These are phyloP conservation scores for Poeciliopsis paucimaculata DNA, from an alignment of 2,797 vertebrate species.

Conservation along the genomic window DNA sequence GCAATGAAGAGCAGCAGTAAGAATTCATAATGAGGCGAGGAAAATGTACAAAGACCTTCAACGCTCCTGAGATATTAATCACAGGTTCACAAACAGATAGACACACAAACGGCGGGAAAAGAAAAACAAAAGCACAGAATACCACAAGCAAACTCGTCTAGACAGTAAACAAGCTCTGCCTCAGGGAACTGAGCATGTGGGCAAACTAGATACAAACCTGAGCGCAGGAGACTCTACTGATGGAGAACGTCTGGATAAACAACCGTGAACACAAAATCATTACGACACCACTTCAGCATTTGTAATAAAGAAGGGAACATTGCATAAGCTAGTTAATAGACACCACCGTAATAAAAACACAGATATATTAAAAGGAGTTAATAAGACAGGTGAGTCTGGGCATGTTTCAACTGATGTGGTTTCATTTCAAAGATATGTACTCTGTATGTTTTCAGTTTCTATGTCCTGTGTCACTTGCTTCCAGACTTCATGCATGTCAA, in stretches of 20 bases:
- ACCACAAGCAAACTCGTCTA: conserved; percentile 34
- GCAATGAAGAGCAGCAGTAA: conserved; percentile 22
- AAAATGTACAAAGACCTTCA: conserved; percentile 29
- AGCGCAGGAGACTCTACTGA: conserved; percentile 5
- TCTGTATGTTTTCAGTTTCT: conserved; percentile 38
- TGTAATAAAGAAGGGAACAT: background rate
- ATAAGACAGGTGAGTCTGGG: conserved; percentile 28
- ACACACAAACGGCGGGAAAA: background rate
- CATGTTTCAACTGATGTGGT: conserved; percentile 15
- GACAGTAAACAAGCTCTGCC: conserved; percentile 49
- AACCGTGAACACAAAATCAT: background rate
- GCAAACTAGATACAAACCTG: conserved; percentile 24
- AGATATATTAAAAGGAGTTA: conserved; percentile 26
- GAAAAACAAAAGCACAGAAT: conserved; percentile 19
- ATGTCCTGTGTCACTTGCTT: conserved; percentile 8
- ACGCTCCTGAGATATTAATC: conserved; percentile 21
- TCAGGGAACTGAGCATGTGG: conserved; percentile 38
- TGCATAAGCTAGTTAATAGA: conserved; percentile 5
- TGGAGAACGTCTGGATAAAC: conserved; percentile 22
- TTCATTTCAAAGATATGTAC: conserved; percentile 27
- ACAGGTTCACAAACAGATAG: conserved; percentile 12
- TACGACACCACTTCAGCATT: background rate
- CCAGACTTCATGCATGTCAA: conserved; percentile 15
- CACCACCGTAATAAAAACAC: conserved; percentile 10
- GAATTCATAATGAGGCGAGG: conserved; percentile 38